Evolutionary conservation across 2,797 vertebrate species (phyloP), one percentile per base, ranked within the genome.

Genomic region (Coracias cyanogaster): DNA sequence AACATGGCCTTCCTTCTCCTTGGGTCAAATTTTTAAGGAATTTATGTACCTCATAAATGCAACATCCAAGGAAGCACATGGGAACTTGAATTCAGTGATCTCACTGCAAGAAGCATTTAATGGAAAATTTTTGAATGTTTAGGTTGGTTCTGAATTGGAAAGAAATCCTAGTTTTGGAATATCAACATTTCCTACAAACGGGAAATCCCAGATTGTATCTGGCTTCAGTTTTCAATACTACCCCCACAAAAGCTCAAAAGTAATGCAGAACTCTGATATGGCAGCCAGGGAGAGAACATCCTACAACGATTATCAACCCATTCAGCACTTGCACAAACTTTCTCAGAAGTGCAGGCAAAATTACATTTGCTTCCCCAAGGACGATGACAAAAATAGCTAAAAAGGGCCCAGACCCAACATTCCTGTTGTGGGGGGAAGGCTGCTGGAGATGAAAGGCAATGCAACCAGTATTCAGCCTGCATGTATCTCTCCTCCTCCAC

Each of bases 261-360:
- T 15, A 69, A 82, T 4, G 3, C 31, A 52, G 69, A 74, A 8
- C 69, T 78, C 65, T 4, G 15, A 16, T 76, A 72, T 3, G 2
- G 10, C 57, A 71, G 7, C 14, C 29, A 22, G 16, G 39, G 54
- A 72, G 69, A 74, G 57, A 89, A 87, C 49, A 91, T 65, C 73
- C 85, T 93, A 82, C 82, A 94, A 49, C 22, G 10, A 91, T 77
- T 84, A 70, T 16, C 80, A 90, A 46, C 66, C 69, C 28, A 1
- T 83, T 61, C 79, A 86, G 69, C 69, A 61, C 77, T 90, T 54
- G 49, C 48, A 90, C 72, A 93, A 82, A 79, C 82, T 66, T 82
- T 10, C 86, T 54, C 65, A 33, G 26, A 71, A 88, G 29, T 1
- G 2, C 0, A 67, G 72, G 37, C 31, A 90, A 83, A 88, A 49